Base-by-base conservation (phyloP, 2,888 invertebrate genomes). In the Apoda limacodes region DNA sequence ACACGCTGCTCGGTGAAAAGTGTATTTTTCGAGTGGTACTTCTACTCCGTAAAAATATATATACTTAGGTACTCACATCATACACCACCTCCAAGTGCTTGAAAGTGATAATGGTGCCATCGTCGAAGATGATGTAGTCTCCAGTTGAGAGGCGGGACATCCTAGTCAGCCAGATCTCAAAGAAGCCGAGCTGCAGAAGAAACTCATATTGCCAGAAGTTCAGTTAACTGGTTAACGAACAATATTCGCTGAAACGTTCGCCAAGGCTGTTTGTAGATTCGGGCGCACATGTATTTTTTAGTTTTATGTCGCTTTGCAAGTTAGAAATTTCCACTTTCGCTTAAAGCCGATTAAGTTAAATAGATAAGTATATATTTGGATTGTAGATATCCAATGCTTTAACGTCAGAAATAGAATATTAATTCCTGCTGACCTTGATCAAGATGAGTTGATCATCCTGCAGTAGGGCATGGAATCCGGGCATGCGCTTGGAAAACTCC, bases 401-500 rank as follows among this genome's bases (percentile, higher is more conserved):
- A n/a, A n/a, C n/a, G n/a, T n/a, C n/a, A n/a, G n/a, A n/a, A n/a
- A n/a, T n/a, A n/a, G n/a, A n/a, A n/a, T n/a, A n/a, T n/a, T n/a
- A n/a, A n/a, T n/a, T n/a, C n/a, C n/a, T n/a, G n/a, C 15, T 21
- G 51, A 76, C 87, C 83, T 98, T 98, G 58, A 98, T 95, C 45
- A 98, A 85, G 48, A 97, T 95, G 48, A 98, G 85, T 74, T 98
- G 98, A 76, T 98, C 98, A 62, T 97, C 97, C 72, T 98, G 97
- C 31, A 90, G 87, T 48, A 98, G 85, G 46, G 89, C 88, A 58
- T 88, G 85, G 82, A 98, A 98, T 43, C 95, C 94, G 42, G 98
- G 97, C 49, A 97, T 88, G 50, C 92, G 84, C 74, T 98, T 98
- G 31, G 95, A 95, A 66, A 97, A 98, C 68, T 98, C 97, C 15